Evolutionary conservation across 2,797 vertebrate genomes (phyloP).

Genomic region (Gouania willdenowi): DNA sequence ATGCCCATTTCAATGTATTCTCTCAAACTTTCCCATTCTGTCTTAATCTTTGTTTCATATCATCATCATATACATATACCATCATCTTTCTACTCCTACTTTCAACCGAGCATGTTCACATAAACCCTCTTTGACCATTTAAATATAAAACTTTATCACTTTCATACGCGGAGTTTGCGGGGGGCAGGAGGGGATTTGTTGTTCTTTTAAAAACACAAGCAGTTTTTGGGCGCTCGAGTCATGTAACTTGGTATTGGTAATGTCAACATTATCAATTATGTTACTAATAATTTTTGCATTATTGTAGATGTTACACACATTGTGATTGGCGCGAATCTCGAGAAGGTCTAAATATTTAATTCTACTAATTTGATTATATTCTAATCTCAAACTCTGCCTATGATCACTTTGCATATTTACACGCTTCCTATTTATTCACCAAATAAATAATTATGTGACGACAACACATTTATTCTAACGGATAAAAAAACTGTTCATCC

Average conservation of each 20-base stretch:
- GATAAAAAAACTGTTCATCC: slow-evolving; percentile 32
- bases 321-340: too few relatives aligned
- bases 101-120: slow-evolving; percentile 47
- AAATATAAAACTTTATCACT: slow-evolving; percentile 40
- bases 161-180: too few relatives aligned
- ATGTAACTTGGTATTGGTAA: too few relatives aligned
- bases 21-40: slow-evolving; percentile 14
- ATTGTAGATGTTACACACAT: too few relatives aligned
- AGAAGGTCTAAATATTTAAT: too few relatives aligned
- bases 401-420: slow-evolving; percentile 54
- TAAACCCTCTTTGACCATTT: slow-evolving; percentile 26
- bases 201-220: too few relatives aligned
- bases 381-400: too few relatives aligned
- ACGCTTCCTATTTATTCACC: slow-evolving; percentile 32
- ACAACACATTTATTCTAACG: slow-evolving; percentile 22
- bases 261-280: too few relatives aligned
- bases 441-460: neutral
- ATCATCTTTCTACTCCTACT: slow-evolving; percentile 25
- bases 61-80: slow-evolving; percentile 15
- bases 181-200: too few relatives aligned
- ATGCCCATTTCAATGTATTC: slow-evolving; percentile 70
- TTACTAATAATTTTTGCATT: too few relatives aligned
- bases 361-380: too few relatives aligned
- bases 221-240: too few relatives aligned
- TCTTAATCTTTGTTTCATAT: slow-evolving; percentile 21